phyloP scores from a whole-genome alignment of 2,888 invertebrate genomes.

The Liodrosophila aerea region DNA sequence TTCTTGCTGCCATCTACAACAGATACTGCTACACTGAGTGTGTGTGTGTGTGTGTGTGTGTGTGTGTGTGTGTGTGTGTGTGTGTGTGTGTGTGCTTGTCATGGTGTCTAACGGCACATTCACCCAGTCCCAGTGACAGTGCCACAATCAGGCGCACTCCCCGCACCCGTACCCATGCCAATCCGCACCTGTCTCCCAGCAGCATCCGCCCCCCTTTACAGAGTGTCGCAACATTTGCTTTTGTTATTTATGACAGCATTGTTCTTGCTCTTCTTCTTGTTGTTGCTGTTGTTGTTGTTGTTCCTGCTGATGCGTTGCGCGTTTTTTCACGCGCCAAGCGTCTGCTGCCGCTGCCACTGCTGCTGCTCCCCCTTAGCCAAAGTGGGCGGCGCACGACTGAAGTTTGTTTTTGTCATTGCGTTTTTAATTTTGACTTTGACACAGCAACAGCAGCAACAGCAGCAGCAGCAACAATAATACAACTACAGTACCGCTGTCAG shows the following conservation, averaged over 20 bases:
- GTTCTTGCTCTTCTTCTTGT: constrained; percentile 46
- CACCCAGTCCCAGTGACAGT: constrained; percentile 51
- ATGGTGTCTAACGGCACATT: constrained; percentile 64
- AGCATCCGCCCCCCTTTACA: constrained; percentile 21
- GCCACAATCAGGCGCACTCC: constrained; percentile 33
- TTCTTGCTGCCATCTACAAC: constrained; percentile 50
- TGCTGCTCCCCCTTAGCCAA: too few relatives aligned
- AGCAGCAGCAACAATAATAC: constrained; percentile 34
- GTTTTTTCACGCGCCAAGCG: constrained; percentile 56
- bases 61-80: too few relatives aligned
- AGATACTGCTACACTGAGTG: constrained; percentile 4
- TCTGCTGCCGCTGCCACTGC: too few relatives aligned
- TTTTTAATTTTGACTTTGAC: constrained; percentile 64
- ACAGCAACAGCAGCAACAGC: constrained; percentile 34
- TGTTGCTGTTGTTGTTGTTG: constrained; percentile 18
- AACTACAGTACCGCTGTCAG: constrained; percentile 41
- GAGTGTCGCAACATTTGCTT: constrained; percentile 62
- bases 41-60: too few relatives aligned
- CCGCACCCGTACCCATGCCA: constrained; percentile 2
- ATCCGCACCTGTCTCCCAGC: constrained; percentile 50
- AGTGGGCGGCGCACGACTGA: constrained; percentile 7
- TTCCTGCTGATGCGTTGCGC: constrained; percentile 58
- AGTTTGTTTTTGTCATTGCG: constrained; percentile 53
- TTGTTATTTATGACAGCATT: constrained; percentile 75
- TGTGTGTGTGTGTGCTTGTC: constrained; percentile 49